Evolutionary conservation across 2,113 vertebrate species (phyloP).

Genomic region (Tachycineta bicolor): DNA sequence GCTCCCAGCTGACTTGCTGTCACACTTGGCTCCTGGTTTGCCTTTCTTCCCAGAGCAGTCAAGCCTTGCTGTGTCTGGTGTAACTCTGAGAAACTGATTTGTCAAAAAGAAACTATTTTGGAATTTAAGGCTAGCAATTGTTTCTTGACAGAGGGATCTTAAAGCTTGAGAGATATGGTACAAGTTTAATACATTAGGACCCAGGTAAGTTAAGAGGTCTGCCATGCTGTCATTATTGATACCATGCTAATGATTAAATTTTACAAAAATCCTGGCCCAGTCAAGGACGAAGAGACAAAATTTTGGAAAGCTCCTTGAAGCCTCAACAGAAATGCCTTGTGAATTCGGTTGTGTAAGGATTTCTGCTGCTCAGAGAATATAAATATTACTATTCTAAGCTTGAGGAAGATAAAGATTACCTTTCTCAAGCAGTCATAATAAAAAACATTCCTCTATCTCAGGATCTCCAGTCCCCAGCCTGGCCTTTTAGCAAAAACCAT

Average conservation of each 20-base stretch:
- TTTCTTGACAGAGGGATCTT: not conserved
- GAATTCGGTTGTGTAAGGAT: not conserved
- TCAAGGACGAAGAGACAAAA: not conserved
- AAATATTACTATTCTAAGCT: not conserved
- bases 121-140: not conserved
- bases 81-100: not conserved
- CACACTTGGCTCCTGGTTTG: fast-evolving
- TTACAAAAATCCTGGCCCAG: not conserved
- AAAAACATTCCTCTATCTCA: not conserved
- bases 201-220: not conserved
- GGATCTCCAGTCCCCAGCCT: not conserved
- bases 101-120: not conserved
- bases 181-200: not conserved
- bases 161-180: not conserved
- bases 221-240: not conserved
- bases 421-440: not conserved
- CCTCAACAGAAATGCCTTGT: not conserved
- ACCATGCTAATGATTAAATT: not conserved
- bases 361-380: not conserved
- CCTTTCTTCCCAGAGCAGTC: not conserved
- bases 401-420: not conserved
- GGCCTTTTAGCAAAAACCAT: not conserved
- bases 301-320: not conserved
- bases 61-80: fast-evolving
- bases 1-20: not conserved